Conservation (phyloP, 2,797 vertebrate genomes). For the Lateolabrax maculatus region DNA sequence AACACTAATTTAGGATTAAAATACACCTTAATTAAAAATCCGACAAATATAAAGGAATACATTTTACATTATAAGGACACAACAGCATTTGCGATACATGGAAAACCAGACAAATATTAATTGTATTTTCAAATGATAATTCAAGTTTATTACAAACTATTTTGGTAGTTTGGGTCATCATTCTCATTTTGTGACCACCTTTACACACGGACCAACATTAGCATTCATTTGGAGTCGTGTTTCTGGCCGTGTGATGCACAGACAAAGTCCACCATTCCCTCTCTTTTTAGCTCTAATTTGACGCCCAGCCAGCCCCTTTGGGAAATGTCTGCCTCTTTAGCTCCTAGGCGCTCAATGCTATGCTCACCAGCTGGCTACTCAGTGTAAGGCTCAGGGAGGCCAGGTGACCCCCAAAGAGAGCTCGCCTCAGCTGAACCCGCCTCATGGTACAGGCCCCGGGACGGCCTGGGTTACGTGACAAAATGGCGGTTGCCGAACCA, state of each 20-base stretch:
- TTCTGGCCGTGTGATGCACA: not conserved
- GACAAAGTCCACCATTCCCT: not conserved
- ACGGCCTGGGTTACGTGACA: no score
- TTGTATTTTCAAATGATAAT: not conserved
- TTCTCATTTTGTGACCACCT: no score
- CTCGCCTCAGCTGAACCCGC: no score
- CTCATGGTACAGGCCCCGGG: no score
- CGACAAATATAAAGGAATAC: not conserved
- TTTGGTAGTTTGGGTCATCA: not conserved
- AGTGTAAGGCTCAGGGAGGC: no score
- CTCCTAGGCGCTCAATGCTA: not conserved
- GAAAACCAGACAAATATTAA: not conserved
- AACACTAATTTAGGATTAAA: not conserved
- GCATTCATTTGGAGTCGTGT: not conserved
- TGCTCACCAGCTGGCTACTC: not conserved
- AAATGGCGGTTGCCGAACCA: no score
- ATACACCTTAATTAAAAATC: slow-evolving; percentile 8
- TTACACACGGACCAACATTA: not conserved
- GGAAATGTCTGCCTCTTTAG: no score
- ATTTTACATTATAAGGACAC: not conserved
- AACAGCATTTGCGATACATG: not conserved
- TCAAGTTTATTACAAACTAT: not conserved
- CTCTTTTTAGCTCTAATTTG: not conserved
- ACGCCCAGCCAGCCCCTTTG: no score
- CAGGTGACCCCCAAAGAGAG: no score